Base-by-base conservation (phyloP, 2,888 invertebrate species). In the Imbricaverruca yamaguchii region DNA sequence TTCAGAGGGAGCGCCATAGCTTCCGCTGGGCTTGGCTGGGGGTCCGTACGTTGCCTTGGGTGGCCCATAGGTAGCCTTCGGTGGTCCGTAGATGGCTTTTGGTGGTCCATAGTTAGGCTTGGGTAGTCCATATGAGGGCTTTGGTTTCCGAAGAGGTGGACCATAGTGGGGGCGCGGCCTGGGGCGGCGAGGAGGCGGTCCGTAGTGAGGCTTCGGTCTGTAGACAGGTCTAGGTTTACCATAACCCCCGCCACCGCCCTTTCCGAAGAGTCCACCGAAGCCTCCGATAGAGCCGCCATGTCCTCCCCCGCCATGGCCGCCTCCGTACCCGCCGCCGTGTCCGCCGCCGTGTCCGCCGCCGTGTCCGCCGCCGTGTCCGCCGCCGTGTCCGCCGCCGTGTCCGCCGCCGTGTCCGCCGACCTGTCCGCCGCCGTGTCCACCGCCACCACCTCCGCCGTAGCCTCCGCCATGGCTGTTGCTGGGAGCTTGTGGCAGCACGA, bases 401-500 rank as follows among this genome's bases (percentile, higher is more conserved):
- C 59, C 65, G 65, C 69, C 69, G 39, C 69, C 39, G 55, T 25
- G 53, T 39, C 55, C 55, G 12, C 78, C 56, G 6, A 23, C 56
- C 7, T 78, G n/a, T 78, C 78, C 78, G 78, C 78, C 78, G n/a
- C 78, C 78, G 11, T 55, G 21, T 8, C 55, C 77, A 9, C 79
- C 79, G 57, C 56, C 23, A 21, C n/a, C 55, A 13, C 56, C 11
- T 11, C 57, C 57, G 13, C 79, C 79, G 15, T n/a, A 10, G 10
- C 55, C 56, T 15, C 79, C 79, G 79, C 79, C 79, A 21, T n/a
- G 57, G n/a, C 56, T 23, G 11, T 23, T 23, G 25, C 57, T 59
- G n/a, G 79, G 79, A 15, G 79, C 79, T n/a, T 79, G 79, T 15
- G 79, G 79, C 23, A 79, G 25, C 23, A 79, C 79, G 4, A 79